A percentile compares a stretch with the other conserved stretches of the same genome.
Conservation (phyloP, 2,797 vertebrate genomes). For the Notolepis coatsorum region DNA sequence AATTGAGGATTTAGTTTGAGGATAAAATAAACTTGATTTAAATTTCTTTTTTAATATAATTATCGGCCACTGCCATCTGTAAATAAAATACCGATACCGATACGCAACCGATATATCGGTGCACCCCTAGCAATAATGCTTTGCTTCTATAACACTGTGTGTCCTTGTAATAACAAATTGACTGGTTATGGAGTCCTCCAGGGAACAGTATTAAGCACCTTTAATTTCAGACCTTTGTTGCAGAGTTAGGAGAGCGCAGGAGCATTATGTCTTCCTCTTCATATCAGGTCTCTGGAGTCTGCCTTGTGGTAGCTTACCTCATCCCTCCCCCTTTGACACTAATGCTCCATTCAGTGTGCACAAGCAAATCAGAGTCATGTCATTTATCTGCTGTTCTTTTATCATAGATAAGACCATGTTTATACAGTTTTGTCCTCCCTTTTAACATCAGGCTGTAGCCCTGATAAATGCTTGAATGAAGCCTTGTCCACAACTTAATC, state of each 20-base stretch:
- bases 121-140: too few relatives aligned
- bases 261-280: conserved; percentile 34
- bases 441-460: background rate
- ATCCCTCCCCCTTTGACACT: conserved; percentile 34
- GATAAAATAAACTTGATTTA: too few relatives aligned
- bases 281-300: conserved; percentile 44
- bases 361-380: conserved; percentile 22
- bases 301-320: too few relatives aligned
- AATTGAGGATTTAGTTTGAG: too few relatives aligned
- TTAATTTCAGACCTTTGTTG: too few relatives aligned
- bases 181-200: background rate
- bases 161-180: conserved; percentile 13
- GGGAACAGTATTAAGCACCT: background rate
- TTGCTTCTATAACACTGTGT: too few relatives aligned
- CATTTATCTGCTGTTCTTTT: conserved; percentile 16
- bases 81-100: too few relatives aligned
- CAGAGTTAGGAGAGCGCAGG: background rate
- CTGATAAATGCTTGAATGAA: conserved; percentile 43
- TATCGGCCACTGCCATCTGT: too few relatives aligned
- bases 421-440: conserved; percentile 64
- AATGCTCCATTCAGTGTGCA: background rate
- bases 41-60: too few relatives aligned
- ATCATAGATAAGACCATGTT: conserved; percentile 54
- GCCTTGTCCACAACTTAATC: conserved; percentile 26
- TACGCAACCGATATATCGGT: too few relatives aligned